A percentile compares a stretch with the other conserved stretches of the same genome.
Evolutionary conservation across 2,797 vertebrate genomes (phyloP).

Genomic region (Smutsia gigantea): DNA sequence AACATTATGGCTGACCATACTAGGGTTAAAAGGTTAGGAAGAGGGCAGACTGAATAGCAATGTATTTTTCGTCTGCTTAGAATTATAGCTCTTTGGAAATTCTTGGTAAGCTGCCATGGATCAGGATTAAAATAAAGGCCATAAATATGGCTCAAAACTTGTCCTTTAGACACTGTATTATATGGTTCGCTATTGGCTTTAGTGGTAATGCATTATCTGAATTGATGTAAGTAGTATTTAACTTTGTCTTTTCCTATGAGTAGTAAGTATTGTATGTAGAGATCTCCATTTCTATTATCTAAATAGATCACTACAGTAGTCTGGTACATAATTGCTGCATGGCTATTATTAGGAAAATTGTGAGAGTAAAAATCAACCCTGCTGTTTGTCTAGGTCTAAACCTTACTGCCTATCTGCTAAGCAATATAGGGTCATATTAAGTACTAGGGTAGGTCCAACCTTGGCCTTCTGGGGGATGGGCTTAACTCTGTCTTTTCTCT

Average conservation of each 20-base stretch:
- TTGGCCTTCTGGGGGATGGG: not conserved
- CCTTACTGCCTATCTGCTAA: slow-evolving; percentile 32
- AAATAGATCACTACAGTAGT: slow-evolving; percentile 71
- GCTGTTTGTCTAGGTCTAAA: slow-evolving; percentile 42
- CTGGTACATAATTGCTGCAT: slow-evolving; percentile 78
- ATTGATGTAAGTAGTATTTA: slow-evolving; percentile 78
- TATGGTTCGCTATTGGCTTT: slow-evolving; percentile 60
- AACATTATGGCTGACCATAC: slow-evolving; percentile 6
- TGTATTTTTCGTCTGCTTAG: slow-evolving; percentile 66
- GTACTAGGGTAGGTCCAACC: not conserved
- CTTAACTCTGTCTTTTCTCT: not conserved
- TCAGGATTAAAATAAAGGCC: slow-evolving; percentile 60
- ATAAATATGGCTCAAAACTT: slow-evolving; percentile 63
- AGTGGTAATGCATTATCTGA: slow-evolving; percentile 37
- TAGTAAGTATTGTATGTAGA: slow-evolving; percentile 75
- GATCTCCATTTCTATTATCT: slow-evolving; percentile 75
- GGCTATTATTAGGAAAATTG: slow-evolving; percentile 72
- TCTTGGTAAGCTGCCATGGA: slow-evolving; percentile 49
- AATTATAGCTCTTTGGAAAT: slow-evolving; percentile 66
- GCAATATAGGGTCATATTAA: slow-evolving; percentile 45
- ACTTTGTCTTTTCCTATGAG: slow-evolving; percentile 72
- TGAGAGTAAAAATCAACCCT: slow-evolving; percentile 78
- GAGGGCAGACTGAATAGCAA: not conserved
- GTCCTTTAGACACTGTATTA: slow-evolving; percentile 64
- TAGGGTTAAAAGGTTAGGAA: slow-evolving; percentile 54